Conservation (phyloP, 2,113 vertebrate genomes). For the Marmota flaviventris region DNA sequence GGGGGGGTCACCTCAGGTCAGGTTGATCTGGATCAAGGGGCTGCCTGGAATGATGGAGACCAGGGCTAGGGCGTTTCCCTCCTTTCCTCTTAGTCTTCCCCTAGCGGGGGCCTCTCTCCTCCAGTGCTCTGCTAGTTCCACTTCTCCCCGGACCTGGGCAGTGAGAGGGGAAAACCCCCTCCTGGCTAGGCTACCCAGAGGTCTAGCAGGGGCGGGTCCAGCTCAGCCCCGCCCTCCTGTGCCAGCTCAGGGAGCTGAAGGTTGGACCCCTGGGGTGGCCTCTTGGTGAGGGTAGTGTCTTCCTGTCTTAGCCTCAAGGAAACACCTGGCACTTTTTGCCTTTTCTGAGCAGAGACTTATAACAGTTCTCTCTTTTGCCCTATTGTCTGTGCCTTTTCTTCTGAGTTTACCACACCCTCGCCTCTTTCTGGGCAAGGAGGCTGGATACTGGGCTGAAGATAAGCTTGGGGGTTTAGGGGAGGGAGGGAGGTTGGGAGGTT, state of each 20-base stretch:
- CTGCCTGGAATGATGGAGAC: constrained; percentile 61
- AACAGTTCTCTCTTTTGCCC: constrained; percentile 14
- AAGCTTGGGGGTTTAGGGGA: background rate
- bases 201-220: background rate
- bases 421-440: constrained; percentile 44
- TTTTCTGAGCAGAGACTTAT: background rate
- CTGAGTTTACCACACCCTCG: constrained; percentile 52
- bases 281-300: background rate
- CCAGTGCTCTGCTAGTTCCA: constrained; percentile 68
- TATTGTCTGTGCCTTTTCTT: constrained; percentile 73
- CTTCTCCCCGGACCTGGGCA: constrained; percentile 68
- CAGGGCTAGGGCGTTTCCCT: constrained; percentile 74
- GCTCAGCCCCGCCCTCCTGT: background rate
- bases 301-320: constrained; percentile 30
- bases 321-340: constrained; percentile 66
- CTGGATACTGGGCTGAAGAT: background rate
- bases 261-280: background rate
- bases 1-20: constrained; percentile 66
- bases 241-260: background rate
- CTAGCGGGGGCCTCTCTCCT: constrained; percentile 71
- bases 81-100: constrained; percentile 37
- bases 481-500: background rate
- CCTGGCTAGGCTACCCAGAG: background rate
- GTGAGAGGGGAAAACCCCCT: constrained; percentile 59
- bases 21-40: constrained; percentile 38